These are phyloP conservation scores for Anneissia japonica DNA, from an alignment of 35 echinoderm and acorn worm species.

Conservation along the genomic window DNA sequence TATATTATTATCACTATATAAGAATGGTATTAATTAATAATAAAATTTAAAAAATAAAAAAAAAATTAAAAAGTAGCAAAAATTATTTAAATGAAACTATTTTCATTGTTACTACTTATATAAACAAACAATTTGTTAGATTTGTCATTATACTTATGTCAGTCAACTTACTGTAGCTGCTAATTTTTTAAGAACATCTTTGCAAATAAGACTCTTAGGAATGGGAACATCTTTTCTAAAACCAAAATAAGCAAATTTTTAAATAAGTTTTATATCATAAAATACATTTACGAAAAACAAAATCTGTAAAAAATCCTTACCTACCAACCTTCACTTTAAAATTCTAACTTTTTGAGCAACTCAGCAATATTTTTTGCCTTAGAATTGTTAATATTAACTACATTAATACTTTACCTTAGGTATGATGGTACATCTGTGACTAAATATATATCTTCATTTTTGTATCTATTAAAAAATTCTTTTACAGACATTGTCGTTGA, in stretches of 20 bases:
- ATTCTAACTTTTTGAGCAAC: background rate
- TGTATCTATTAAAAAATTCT: slow-evolving; percentile 67
- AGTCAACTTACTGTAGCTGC: slow-evolving; percentile 53
- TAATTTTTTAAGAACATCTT: slow-evolving; percentile 47
- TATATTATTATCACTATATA: background rate
- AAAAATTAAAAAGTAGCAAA: background rate
- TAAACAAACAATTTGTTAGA: background rate
- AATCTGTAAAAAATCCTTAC: background rate
- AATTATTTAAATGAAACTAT: background rate
- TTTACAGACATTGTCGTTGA: slow-evolving; percentile 32
- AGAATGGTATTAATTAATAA: background rate
- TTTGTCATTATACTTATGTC: background rate
- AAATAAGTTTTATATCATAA: background rate
- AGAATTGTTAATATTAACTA: background rate
- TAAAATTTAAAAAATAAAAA: background rate
- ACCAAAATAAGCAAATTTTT: background rate
- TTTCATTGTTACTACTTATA: background rate
- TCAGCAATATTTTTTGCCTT: background rate
- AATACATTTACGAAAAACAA: background rate
- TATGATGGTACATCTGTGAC: slow-evolving; percentile 56
- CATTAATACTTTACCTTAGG: slow-evolving; percentile 35
- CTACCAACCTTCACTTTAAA: background rate
- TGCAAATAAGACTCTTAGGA: slow-evolving; percentile 60
- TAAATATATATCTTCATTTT: slow-evolving; percentile 57
- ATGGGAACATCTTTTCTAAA: slow-evolving; percentile 68